Evolutionary conservation across 2,113 vertebrate species (phyloP).

Genomic region (Galbula dea): DNA sequence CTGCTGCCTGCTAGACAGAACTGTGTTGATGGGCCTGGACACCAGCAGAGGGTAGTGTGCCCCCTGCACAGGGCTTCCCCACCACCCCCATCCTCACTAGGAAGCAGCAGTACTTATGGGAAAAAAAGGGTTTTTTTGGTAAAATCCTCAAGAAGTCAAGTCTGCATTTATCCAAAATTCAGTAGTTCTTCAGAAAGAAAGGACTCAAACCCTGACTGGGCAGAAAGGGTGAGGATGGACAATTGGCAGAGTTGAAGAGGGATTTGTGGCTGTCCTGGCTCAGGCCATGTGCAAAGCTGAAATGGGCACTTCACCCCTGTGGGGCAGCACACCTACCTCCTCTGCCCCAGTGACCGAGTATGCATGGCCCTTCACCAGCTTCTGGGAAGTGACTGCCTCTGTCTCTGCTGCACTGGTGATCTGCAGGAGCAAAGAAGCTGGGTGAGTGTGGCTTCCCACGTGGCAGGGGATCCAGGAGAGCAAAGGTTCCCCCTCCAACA

Average conservation of each 20-base stretch:
- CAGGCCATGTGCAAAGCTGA: too few relatives aligned
- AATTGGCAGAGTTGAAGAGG: accelerated
- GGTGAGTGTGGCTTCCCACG: accelerated
- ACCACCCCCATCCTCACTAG: accelerated
- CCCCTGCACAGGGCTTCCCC: not conserved
- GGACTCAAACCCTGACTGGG: not conserved
- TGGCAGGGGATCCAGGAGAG: not conserved
- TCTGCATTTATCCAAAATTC: not conserved
- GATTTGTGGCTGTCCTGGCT: not conserved
- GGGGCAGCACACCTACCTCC: slow-evolving; percentile 73
- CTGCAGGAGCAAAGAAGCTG: slow-evolving; percentile 52
- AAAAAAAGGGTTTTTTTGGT: accelerated
- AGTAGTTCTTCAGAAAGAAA: not conserved
- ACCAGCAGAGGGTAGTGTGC: not conserved
- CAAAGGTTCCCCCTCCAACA: not conserved
- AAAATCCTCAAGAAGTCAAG: not conserved
- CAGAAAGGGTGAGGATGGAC: accelerated
- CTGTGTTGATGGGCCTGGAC: not conserved
- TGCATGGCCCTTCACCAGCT: slow-evolving; percentile 94
- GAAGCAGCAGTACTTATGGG: accelerated
- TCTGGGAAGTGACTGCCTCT: slow-evolving; percentile 89
- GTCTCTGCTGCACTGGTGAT: slow-evolving; percentile 90
- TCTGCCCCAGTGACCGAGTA: slow-evolving; percentile 90
- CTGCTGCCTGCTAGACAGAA: not conserved
- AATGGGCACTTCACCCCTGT: not conserved